Evolutionary conservation across 1,140 invertebrate species (phyloP), one percentile per base, ranked within the genome.

Genomic region (Bacillus rossius): DNA sequence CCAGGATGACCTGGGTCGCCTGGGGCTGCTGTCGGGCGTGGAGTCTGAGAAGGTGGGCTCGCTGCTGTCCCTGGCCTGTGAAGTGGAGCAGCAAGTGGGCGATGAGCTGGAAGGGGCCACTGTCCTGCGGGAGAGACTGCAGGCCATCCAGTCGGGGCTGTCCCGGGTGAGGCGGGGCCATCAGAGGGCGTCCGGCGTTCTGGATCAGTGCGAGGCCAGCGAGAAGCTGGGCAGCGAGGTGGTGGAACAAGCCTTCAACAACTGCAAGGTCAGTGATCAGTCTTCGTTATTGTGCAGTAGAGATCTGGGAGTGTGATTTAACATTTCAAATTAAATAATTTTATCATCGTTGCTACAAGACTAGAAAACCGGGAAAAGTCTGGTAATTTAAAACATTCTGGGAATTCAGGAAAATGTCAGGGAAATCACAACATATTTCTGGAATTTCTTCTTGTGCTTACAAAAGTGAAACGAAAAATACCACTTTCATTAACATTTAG

Each of bases 21-120:
- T 91, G 37, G 88, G 86, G 29, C 73, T 89, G 13, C 69, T 90
- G 7, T 84, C 87, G 0, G 80, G 85, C 0, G 77, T 80, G 0
- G 86, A 91, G 65, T 86, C 85, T 0, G 88, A 91, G 61, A 83
- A 83, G 59, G 80, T 91, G n/a, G 84, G 87, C 3, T 74, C 79
- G 54, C 71, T 91, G 0, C 70, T 91, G 10, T 78, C 81, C 0
- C 78, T 83, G 19, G 86, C 87, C 0, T 81, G 84, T 42, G 79
- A 81, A 17, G 74, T 92, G 3, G 85, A 87, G 60, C 78, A 81
- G 29, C 80, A 84, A 61, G 79, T 91, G 54, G 72, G 78, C 7
- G 88, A 91, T 69, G 89, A 92, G 70, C 69, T 90, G 1, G 87
- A 91, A 66, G 78, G 83, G 0, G 85, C 85, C 5, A 73, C 82